phyloP scores from a whole-genome alignment of 2,113 vertebrate genomes.

The Grantiella picta region DNA sequence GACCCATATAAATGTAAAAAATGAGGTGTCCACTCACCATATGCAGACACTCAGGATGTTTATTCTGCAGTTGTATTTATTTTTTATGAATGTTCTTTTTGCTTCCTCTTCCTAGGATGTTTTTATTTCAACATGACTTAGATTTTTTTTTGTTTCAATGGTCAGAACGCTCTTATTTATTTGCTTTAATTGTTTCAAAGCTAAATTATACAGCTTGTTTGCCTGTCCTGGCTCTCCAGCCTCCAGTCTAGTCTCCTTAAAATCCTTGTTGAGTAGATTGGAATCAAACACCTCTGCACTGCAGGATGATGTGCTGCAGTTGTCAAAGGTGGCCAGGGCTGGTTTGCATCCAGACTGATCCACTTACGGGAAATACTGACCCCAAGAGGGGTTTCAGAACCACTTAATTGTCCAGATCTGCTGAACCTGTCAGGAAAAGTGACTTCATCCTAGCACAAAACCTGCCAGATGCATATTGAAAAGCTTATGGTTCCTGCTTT shows the following conservation, averaged over 20 bases:
- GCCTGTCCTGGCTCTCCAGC: not conserved
- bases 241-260: not conserved
- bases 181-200: not conserved
- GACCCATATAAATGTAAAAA: not conserved
- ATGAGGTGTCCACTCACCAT: not conserved
- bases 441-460: not conserved
- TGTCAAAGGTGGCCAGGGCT: not conserved
- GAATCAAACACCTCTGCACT: not conserved
- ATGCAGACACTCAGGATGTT: not conserved
- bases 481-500: not conserved
- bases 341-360: not conserved
- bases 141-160: not conserved
- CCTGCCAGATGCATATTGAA: not conserved
- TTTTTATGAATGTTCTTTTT: not conserved
- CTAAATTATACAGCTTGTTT: not conserved
- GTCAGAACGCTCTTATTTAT: not conserved
- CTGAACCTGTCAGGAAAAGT: not conserved
- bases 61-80: not conserved
- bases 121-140: not conserved
- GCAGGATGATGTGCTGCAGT: not conserved
- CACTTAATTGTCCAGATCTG: not conserved
- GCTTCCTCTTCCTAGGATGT: not conserved
- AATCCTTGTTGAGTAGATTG: not conserved
- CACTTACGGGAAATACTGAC: not conserved
- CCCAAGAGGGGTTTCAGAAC: not conserved